Conservation (phyloP, 2,888 invertebrate genomes). For the Actias luna region DNA sequence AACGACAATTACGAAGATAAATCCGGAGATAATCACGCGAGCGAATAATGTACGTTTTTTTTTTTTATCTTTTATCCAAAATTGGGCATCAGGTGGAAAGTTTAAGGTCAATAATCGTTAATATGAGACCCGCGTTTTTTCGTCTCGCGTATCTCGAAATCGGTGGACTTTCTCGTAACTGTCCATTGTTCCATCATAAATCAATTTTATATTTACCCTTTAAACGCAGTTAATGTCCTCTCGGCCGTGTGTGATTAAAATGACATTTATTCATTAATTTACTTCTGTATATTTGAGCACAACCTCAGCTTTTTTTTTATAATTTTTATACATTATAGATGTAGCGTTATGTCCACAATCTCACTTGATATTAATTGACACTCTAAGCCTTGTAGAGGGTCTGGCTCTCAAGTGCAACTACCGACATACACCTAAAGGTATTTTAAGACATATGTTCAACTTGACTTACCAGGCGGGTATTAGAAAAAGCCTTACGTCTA, state of each 20-base stretch:
- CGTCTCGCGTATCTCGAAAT: background rate
- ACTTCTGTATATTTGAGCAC: background rate
- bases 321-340: too few relatives aligned
- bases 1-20: background rate
- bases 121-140: background rate
- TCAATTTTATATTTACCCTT: constrained; percentile 7
- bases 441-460: too few relatives aligned
- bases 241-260: background rate
- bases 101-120: constrained; percentile 4
- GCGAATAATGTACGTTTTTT: background rate
- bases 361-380: too few relatives aligned
- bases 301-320: too few relatives aligned
- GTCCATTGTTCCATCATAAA: constrained; percentile 1
- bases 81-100: constrained; percentile 1
- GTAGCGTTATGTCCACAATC: too few relatives aligned
- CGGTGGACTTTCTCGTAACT: constrained; percentile 1
- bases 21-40: background rate
- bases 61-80: background rate
- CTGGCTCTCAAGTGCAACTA: too few relatives aligned
- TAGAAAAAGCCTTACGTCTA: too few relatives aligned
- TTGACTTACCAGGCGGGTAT: too few relatives aligned
- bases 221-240: background rate
- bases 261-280: background rate
- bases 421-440: too few relatives aligned
- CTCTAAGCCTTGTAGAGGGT: too few relatives aligned